These are phyloP conservation scores for Nemoura dubitans DNA, from an alignment of 2,888 invertebrate species.

Conservation along the genomic window DNA sequence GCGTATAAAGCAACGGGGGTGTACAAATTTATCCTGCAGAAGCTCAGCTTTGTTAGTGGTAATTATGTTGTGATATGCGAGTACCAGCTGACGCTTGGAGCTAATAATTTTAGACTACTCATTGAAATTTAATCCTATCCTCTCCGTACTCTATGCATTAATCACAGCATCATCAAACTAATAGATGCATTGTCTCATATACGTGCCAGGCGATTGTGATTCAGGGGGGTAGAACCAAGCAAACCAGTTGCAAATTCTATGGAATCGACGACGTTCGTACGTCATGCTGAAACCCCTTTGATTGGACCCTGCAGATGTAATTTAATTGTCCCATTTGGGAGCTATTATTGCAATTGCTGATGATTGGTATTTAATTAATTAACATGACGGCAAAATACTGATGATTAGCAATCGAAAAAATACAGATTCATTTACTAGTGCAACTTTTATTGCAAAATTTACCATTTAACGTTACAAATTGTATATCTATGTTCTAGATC, in stretches of 20 bases:
- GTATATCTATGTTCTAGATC: no score
- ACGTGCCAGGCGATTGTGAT: neutral
- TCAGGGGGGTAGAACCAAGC: neutral
- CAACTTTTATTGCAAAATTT: no score
- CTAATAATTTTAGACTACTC: neutral
- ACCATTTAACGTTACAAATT: no score
- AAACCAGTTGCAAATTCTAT: neutral
- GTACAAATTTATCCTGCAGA: neutral
- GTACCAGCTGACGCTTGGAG: neutral
- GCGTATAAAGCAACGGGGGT: neutral
- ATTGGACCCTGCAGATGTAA: neutral
- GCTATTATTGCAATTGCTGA: neutral
- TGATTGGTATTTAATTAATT: neutral
- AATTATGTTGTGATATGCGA: neutral
- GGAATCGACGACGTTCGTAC: neutral
- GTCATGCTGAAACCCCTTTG: neutral
- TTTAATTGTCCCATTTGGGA: neutral
- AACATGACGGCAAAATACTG: neutral
- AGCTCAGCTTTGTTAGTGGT: neutral
- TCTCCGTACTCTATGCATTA: neutral
- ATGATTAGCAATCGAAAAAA: no score
- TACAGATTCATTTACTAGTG: no score
- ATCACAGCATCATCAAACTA: slow-evolving; percentile 3
- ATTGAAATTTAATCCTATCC: neutral
- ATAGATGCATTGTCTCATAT: neutral